Base-by-base conservation (phyloP, 2,797 vertebrate genomes). In the Poeciliopsis turneri region DNA sequence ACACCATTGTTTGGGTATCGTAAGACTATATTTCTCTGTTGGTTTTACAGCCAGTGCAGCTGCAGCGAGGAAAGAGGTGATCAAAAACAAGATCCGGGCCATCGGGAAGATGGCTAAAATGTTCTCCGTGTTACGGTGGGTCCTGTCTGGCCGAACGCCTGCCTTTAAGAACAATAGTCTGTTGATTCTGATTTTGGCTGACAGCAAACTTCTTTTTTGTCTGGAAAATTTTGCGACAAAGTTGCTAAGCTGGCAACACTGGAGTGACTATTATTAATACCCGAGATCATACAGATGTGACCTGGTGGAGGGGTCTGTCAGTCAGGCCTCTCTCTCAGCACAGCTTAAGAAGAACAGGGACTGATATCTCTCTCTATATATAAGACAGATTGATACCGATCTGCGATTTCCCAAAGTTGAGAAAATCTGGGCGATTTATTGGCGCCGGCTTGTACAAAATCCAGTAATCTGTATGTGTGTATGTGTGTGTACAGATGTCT, bases 41-140 rank as follows among this genome's bases (percentile, higher is more conserved):
- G 9, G 2, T 72, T 45, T 83, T 74, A 9, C 82, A 96, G 96
- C 95, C 74, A 96, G 95, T 72, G 95, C 95, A 82, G 95, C 96
- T 36, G 96, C 96, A 53, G 96, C 95, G 4, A 95, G 96, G 87
- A 96, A 96, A 91, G 96, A 96, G 82, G 96, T 96, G 84, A 96
- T 96, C 90, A 95, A 95, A 87, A 96, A 96, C 90, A 96, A 96
- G 92, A 96, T 96, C 73, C 91, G 96, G 76, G 96, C 96, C 79
- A 96, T 96, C 0, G 96, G 96, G 82, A 96, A 96, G 92, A 96
- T 96, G 96, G 96, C 96, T 64, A 95, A 96, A 89, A 96, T 96
- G 94, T 95, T 95, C 92, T 95, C 94, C 39, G 95, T 95, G 69
- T 87, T 95, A 90, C 92, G 94, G 95, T 94, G 89, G 81, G 95